A percentile compares a stretch with the other conserved stretches of the same genome.
phyloP scores from a whole-genome alignment of 2,113 vertebrate species.

The Poecile atricapillus region DNA sequence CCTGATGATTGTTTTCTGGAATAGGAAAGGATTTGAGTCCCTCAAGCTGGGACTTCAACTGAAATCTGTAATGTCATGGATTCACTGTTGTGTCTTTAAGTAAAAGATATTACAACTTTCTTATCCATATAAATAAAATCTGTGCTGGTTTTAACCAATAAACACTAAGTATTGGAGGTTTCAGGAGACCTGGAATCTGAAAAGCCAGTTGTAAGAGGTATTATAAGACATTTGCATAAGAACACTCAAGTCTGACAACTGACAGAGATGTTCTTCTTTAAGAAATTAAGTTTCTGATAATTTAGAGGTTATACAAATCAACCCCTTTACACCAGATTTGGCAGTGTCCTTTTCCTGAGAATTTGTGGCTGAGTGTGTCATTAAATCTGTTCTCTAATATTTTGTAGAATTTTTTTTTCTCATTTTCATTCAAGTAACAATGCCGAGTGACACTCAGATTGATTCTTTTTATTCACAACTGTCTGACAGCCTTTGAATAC shows the following conservation, averaged over 20 bases:
- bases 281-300: background rate
- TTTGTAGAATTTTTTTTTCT: background rate
- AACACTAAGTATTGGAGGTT: background rate
- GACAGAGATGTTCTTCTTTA: background rate
- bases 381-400: background rate
- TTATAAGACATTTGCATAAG: background rate
- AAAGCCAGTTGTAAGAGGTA: background rate
- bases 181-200: background rate
- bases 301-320: background rate
- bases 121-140: background rate
- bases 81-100: background rate
- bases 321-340: background rate
- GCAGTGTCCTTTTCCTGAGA: background rate
- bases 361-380: background rate
- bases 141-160: background rate
- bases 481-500: background rate
- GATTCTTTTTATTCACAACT: background rate
- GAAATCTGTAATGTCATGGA: background rate
- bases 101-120: background rate
- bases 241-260: background rate
- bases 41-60: background rate
- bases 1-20: background rate
- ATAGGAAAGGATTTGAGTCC: background rate
- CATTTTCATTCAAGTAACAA: background rate
- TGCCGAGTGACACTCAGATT: background rate